Conservation (phyloP, 2,888 invertebrate genomes). For the Calameuta filiformis region DNA sequence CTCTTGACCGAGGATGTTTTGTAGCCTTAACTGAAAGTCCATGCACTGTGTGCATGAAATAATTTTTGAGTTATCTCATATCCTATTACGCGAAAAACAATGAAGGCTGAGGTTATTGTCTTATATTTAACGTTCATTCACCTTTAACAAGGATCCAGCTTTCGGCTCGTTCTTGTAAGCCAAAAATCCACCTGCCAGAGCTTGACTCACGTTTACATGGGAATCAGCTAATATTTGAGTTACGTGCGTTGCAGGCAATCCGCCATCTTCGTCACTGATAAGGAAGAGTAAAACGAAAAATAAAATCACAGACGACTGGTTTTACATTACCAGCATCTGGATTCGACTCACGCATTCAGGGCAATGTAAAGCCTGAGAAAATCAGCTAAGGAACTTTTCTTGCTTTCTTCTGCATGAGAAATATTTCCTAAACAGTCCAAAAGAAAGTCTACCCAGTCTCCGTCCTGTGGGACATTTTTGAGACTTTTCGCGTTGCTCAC, state of each 20-base stretch:
- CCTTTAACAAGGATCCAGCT: slow-evolving; percentile 49
- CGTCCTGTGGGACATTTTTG: slow-evolving; percentile 27
- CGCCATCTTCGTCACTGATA: slow-evolving; percentile 68
- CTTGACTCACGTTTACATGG: slow-evolving; percentile 44
- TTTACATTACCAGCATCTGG: not conserved
- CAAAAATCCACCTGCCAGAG: slow-evolving; percentile 48
- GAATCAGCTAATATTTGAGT: slow-evolving; percentile 54
- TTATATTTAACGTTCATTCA: slow-evolving; percentile 12
- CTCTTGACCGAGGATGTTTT: slow-evolving; percentile 40
- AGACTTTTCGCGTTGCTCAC: slow-evolving; percentile 27
- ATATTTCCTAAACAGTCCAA: slow-evolving; percentile 40
- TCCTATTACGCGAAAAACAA: not conserved
- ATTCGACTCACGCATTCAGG: slow-evolving; percentile 49
- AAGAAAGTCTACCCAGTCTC: slow-evolving; percentile 54
- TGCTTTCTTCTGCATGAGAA: slow-evolving; percentile 28
- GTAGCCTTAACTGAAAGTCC: slow-evolving; percentile 46
- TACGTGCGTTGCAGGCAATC: slow-evolving; percentile 64
- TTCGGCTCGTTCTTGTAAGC: slow-evolving; percentile 48
- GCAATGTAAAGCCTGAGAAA: slow-evolving; percentile 51
- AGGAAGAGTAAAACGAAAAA: slow-evolving; percentile 10
- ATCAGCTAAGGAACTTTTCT: slow-evolving; percentile 38
- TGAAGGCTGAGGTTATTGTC: not conserved
- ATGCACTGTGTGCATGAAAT: slow-evolving; percentile 39
- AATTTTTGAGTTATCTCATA: not conserved
- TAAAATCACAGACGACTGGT: not conserved